Base-by-base conservation (phyloP, 2,888 invertebrate genomes). In the Troides oblongomaculatus region DNA sequence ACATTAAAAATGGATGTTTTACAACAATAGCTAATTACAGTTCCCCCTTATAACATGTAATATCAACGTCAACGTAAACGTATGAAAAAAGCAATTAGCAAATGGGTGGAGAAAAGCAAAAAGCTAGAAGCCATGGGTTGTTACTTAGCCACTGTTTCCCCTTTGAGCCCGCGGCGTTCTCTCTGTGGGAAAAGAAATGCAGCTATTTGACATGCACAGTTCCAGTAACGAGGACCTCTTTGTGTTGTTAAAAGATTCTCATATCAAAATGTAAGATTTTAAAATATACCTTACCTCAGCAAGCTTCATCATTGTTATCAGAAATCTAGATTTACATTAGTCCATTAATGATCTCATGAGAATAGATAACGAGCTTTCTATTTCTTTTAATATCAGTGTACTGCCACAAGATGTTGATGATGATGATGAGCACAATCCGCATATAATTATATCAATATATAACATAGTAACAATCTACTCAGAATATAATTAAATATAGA, bases 81-180 rank as follows among this genome's bases (percentile, higher is more conserved):
- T 63, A 66, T 57, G 67, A 67, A 66, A 70, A 67, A 67, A 64
- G 67, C 67, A 70, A 70, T 70, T 70, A 70, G 70, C 64, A 70
- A 67, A 70, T 67, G 70, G 61, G 66, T 61, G 64, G 67, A 67
- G 61, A 64, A 46, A 56, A 46, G 62, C 57, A 66, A 50, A 68
- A 70, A 61, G 63, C 64, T 25, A 63, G 50, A 64, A 61, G 69
- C 64, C 64, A 56, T 46, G 59, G 56, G 17, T 56, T 6, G 70
- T 66, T 62, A 66, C 63, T 70, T 56, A 62, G 57, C 62, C 59
- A 59, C 66, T 70, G 70, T 70, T 70, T 59, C 21, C 62, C 39
- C 58, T 69, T 68, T 62, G 59, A 67, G 66, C 65, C 56, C 18
- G 62, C 58, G 58, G 66, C 69, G 39, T 53, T 53, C 30, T 43